Conservation (phyloP, 2,797 vertebrate genomes). For the Balearica regulorum region DNA sequence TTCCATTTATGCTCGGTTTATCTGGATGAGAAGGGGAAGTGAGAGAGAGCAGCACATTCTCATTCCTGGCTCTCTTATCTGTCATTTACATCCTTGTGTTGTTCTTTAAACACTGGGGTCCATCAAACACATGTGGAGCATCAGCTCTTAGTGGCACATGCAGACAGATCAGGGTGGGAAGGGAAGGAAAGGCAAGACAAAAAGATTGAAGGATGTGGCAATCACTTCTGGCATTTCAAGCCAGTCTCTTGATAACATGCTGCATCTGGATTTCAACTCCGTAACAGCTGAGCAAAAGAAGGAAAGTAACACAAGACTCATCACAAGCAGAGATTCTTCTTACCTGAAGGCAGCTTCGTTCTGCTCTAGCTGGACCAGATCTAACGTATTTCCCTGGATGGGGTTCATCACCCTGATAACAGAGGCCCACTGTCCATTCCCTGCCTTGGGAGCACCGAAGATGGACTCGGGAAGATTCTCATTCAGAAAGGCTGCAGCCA, state of each 20-base stretch:
- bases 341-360: constrained; percentile 99
- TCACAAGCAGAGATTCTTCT: constrained; percentile 1
- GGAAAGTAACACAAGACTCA: not conserved
- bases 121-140: not conserved
- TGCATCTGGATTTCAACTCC: not conserved
- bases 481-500: constrained; percentile 97
- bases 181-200: not conserved
- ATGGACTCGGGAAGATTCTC: constrained; percentile 98
- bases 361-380: constrained; percentile 96
- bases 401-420: constrained; percentile 94
- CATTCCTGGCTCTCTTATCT: not conserved
- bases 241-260: not conserved
- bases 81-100: not conserved
- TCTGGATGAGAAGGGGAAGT: not conserved
- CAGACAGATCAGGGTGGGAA: not conserved
- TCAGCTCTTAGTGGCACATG: not conserved
- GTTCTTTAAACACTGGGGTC: not conserved
- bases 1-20: not conserved
- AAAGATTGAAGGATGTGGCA: not conserved
- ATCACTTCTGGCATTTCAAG: not conserved
- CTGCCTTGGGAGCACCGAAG: constrained; percentile 95
- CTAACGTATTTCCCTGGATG: constrained; percentile 92
- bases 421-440: constrained; percentile 96
- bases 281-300: not conserved
- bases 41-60: not conserved